Evolutionary conservation across 1,140 invertebrate genomes (phyloP), one percentile per base, ranked within the genome.

Genomic region (Sycophaga agraensis): DNA sequence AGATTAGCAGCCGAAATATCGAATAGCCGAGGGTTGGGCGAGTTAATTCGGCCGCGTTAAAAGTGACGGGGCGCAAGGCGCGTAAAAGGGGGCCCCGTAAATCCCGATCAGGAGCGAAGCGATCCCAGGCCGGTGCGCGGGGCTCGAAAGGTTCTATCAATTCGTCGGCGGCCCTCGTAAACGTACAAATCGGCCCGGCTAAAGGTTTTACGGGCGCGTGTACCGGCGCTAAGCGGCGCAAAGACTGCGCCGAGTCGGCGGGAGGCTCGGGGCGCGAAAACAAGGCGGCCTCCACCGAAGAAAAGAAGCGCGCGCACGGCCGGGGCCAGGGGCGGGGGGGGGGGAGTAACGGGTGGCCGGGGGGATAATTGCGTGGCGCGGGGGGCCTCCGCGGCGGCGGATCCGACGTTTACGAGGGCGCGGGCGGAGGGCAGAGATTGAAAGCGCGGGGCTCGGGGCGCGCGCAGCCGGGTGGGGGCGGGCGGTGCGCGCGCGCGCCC

Each of bases 401-500:
- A 21, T 19, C 26, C 31, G 31, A 35, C 48, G 19, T 50, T 50
- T 50, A 50, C 28, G 54, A 35, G 37, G 40, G 49, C 7, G 37
- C 40, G 46, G 24, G 42, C 0, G 48, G 42, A 51, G 16, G 34
- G 49, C 35, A 37, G 31, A 37, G 49, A 39, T 51, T 35, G 48
- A 43, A 9, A 40, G 21, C 12, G 51, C 9, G 48, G 11, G 28
- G 0, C 26, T n/a, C 16, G 8, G 24, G 11, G 4, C n/a, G 22
- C 0, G 5, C n/a, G 46, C 22, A n/a, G 35, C 39, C 53, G 59
- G 43, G 64, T 21, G 40, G 35, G 2, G 61, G 28, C 19, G 34
- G 49, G 16, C 35, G 19, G 57, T 53, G 58, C 45, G 45, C 72
- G 74, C 71, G 71, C 72, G 73, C 73, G 74, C 72, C 70, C 71